Conservation (phyloP, 2,113 vertebrate genomes). For the Lates calcarifer region DNA sequence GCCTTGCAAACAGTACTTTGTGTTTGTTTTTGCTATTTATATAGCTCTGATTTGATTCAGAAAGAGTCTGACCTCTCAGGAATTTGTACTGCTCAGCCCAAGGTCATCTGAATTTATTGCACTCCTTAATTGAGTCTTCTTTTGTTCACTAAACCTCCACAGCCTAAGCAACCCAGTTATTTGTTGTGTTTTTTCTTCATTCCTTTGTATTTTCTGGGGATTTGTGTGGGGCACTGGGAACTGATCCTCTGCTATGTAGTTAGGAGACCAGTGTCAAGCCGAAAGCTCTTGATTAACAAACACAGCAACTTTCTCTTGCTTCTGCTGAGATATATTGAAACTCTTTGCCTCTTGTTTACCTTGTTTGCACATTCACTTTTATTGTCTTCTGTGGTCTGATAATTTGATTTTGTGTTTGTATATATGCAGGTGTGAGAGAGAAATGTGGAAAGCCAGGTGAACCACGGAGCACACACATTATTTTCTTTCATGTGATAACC, state of each 20-base stretch:
- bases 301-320: constrained; percentile 48
- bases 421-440: constrained; percentile 17
- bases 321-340: constrained; percentile 29
- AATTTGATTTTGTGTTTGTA: constrained; percentile 35
- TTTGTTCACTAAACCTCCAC: constrained; percentile 24
- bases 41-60: constrained; percentile 31
- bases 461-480: background rate
- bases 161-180: background rate
- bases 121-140: constrained; percentile 34
- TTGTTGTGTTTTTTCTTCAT: constrained; percentile 6
- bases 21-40: constrained; percentile 27
- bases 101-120: constrained; percentile 51
- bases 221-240: constrained; percentile 19
- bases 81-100: constrained; percentile 39
- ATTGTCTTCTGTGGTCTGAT: constrained; percentile 42
- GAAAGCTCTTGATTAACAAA: constrained; percentile 60
- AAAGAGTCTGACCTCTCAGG: constrained; percentile 28
- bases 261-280: constrained; percentile 47
- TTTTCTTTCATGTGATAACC: constrained; percentile 6
- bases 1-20: constrained; percentile 28
- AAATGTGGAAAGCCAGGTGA: constrained; percentile 23
- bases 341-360: constrained; percentile 16
- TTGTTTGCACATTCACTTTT: constrained; percentile 30
- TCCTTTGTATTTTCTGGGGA: constrained; percentile 30
- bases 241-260: constrained; percentile 26